Evolutionary conservation across 2,888 invertebrate genomes (phyloP).

Genomic region (Anoplius nigerrimus): DNA sequence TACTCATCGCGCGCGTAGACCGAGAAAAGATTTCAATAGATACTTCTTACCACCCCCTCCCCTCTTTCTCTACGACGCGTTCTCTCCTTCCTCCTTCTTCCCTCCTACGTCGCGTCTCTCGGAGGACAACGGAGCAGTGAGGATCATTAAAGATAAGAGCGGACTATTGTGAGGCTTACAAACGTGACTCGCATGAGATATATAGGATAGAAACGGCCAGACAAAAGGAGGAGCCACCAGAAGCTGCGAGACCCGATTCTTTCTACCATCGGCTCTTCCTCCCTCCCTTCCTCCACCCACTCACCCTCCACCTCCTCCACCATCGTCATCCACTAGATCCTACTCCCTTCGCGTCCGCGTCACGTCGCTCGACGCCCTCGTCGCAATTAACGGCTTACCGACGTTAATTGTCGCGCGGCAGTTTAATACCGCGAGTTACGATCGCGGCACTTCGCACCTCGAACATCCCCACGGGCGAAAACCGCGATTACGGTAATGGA

Average conservation of each 20-base stretch:
- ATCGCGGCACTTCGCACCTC: slow-evolving; percentile 10
- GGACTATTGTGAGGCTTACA: slow-evolving; percentile 42
- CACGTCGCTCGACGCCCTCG: slow-evolving; percentile 6
- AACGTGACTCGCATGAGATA: slow-evolving; percentile 46
- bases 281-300: not conserved
- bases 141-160: slow-evolving; percentile 53
- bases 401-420: slow-evolving; percentile 45
- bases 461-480: too few species aligned
- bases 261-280: slow-evolving; percentile 8
- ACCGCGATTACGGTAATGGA: too few species aligned
- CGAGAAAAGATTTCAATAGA: slow-evolving; percentile 46
- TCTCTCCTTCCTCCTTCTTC: not conserved
- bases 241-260: slow-evolving; percentile 25
- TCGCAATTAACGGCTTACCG: slow-evolving; percentile 45
- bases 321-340: slow-evolving; percentile 15
- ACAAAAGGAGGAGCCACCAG: slow-evolving; percentile 28
- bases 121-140: slow-evolving; percentile 40
- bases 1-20: slow-evolving; percentile 23
- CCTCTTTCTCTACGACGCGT: too few species aligned
- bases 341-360: slow-evolving; percentile 9
- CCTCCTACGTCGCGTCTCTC: not conserved
- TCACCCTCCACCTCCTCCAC: not conserved
- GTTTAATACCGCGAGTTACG: slow-evolving; percentile 39
- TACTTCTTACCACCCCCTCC: slow-evolving; percentile 16
- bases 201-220: slow-evolving; percentile 28